These are phyloP conservation scores for Vesta saturnalis DNA, from an alignment of 2,888 invertebrate species.

Conservation along the genomic window DNA sequence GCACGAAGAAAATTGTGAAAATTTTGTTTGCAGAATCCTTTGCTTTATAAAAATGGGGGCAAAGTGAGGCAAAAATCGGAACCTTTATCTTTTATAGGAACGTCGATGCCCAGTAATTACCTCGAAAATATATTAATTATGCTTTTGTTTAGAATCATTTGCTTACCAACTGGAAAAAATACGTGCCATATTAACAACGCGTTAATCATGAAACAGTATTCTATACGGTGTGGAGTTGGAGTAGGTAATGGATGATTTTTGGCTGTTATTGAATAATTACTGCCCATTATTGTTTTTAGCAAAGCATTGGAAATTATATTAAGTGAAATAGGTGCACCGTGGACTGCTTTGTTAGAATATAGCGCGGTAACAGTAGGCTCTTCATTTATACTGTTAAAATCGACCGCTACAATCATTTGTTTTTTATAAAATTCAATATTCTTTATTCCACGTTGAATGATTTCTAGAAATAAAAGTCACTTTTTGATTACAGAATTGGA, in stretches of 20 bases:
- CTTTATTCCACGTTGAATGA: slow-evolving; percentile 57
- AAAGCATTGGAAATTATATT: slow-evolving; percentile 64
- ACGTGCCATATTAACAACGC: slow-evolving; percentile 55
- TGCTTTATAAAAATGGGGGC: too few relatives aligned
- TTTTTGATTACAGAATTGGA: background rate
- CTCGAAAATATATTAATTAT: too few relatives aligned
- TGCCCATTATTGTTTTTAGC: slow-evolving; percentile 55
- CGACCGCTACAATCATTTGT: slow-evolving; percentile 63
- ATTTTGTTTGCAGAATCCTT: too few relatives aligned
- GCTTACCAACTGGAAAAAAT: slow-evolving; percentile 56
- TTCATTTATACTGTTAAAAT: slow-evolving; percentile 55
- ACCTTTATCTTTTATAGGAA: too few relatives aligned
- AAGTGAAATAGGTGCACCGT: slow-evolving; percentile 65
- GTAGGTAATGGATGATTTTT: slow-evolving; percentile 55
- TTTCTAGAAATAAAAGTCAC: slow-evolving; percentile 51
- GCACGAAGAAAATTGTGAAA: too few relatives aligned
- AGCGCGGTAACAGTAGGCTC: slow-evolving; percentile 51
- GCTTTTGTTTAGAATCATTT: background rate
- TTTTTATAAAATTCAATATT: slow-evolving; percentile 63
- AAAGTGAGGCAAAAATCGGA: too few relatives aligned
- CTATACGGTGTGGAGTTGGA: slow-evolving; percentile 16
- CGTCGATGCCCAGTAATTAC: too few relatives aligned
- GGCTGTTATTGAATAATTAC: slow-evolving; percentile 54
- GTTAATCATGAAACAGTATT: slow-evolving; percentile 42
- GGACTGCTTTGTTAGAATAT: slow-evolving; percentile 64